These are phyloP conservation scores for Nicator chloris DNA, from an alignment of 2,113 vertebrate species.

Conservation along the genomic window DNA sequence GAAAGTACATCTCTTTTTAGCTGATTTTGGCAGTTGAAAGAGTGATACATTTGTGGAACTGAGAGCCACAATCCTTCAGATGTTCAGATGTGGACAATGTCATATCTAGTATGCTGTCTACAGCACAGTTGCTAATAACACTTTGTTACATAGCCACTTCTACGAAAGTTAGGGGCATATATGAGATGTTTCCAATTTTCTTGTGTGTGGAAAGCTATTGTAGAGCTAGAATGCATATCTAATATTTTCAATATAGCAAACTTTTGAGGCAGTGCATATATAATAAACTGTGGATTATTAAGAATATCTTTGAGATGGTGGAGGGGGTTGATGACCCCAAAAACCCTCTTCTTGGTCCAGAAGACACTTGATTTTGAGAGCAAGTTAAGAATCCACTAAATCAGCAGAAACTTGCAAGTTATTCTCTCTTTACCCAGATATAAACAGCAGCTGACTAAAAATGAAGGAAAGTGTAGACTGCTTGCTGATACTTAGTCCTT, in stretches of 20 bases:
- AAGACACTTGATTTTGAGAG: not conserved
- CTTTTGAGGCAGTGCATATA: not conserved
- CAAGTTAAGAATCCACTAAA: not conserved
- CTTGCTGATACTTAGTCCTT: not conserved
- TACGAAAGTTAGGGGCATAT: not conserved
- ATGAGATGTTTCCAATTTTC: not conserved
- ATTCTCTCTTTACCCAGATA: not conserved
- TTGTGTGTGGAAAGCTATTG: not conserved
- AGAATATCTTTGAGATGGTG: not conserved
- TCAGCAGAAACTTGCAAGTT: not conserved
- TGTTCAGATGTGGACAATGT: not conserved
- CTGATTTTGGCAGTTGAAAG: not conserved
- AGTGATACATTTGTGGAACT: not conserved
- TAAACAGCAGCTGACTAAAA: not conserved
- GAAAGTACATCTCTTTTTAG: not conserved
- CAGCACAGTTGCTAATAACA: not conserved
- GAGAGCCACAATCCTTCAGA: not conserved
- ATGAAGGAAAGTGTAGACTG: not conserved
- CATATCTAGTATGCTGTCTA: not conserved
- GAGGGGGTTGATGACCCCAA: not conserved
- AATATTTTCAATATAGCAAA: not conserved
- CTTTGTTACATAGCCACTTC: not conserved
- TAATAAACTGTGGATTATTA: not conserved
- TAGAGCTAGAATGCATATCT: not conserved
- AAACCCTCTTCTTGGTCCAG: not conserved